phyloP scores from a whole-genome alignment of 2,797 vertebrate genomes.

The Saxicola maurus region DNA sequence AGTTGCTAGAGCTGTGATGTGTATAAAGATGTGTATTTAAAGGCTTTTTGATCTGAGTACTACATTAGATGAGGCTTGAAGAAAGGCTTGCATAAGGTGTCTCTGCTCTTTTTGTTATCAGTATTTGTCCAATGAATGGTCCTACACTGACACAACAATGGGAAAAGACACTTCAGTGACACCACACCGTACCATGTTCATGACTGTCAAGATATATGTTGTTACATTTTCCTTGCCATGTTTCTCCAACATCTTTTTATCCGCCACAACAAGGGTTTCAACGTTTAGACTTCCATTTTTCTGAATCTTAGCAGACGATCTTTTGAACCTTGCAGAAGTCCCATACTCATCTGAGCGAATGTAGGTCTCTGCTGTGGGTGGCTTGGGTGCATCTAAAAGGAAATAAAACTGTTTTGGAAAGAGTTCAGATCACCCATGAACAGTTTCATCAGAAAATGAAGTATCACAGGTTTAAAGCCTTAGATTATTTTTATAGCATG shows the following conservation, averaged over 20 bases:
- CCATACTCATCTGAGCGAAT: slow-evolving; percentile 83
- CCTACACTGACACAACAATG: background rate
- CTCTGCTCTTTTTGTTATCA: background rate
- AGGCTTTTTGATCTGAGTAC: background rate
- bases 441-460: slow-evolving; percentile 3
- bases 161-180: background rate
- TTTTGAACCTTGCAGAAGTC: slow-evolving; percentile 75
- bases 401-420: slow-evolving; percentile 62
- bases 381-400: slow-evolving; percentile 83
- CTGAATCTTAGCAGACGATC: slow-evolving; percentile 84
- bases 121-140: background rate
- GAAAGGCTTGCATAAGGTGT: background rate
- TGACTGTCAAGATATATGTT: slow-evolving; percentile 94
- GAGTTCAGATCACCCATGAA: slow-evolving; percentile 11
- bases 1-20: background rate
- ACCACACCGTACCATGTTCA: slow-evolving; percentile 90
- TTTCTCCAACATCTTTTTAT: slow-evolving; percentile 95
- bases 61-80: background rate
- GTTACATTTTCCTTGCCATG: slow-evolving; percentile 93
- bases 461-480: background rate
- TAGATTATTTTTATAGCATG: slow-evolving; percentile 42
- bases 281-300: slow-evolving; percentile 86
- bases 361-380: slow-evolving; percentile 79
- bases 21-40: background rate
- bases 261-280: slow-evolving; percentile 96